These are phyloP conservation scores for Zele albiditarsus DNA, from an alignment of 2,888 invertebrate species.

Conservation along the genomic window DNA sequence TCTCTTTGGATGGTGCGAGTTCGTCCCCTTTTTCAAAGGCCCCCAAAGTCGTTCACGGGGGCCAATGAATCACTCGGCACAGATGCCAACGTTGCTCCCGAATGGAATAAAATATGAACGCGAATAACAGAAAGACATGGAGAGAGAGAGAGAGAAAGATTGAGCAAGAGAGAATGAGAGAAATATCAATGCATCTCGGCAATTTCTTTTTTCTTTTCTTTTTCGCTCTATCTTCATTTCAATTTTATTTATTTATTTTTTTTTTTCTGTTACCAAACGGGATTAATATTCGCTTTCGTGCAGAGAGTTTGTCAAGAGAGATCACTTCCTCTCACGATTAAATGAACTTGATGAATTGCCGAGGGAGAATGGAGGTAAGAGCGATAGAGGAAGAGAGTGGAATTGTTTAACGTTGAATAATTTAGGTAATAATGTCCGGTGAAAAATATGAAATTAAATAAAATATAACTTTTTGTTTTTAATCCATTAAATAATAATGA, in stretches of 20 bases:
- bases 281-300: conserved; percentile 5
- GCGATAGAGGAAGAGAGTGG: conserved; percentile 23
- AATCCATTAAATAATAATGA: conserved; percentile 1
- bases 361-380: background rate
- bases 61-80: conserved; percentile 52
- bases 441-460: background rate
- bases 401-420: conserved; percentile 45
- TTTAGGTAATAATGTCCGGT: conserved; percentile 44
- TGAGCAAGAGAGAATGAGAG: background rate
- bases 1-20: conserved; percentile 32
- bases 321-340: conserved; percentile 20
- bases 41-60: conserved; percentile 42
- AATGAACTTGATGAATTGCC: conserved; percentile 42
- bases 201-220: background rate
- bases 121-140: conserved; percentile 21
- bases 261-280: background rate
- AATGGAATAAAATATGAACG: conserved; percentile 42
- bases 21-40: conserved; percentile 45
- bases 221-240: background rate
- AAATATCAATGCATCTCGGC: conserved; percentile 22
- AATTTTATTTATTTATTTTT: background rate
- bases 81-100: conserved; percentile 49
- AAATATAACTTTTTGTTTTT: background rate
- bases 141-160: background rate
- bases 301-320: conserved; percentile 7